Percentiles rank a stretch among this genome's conserved stretches.
These are phyloP conservation scores for Athetis lepigone DNA, from an alignment of 2,888 invertebrate species.

Conservation along the genomic window DNA sequence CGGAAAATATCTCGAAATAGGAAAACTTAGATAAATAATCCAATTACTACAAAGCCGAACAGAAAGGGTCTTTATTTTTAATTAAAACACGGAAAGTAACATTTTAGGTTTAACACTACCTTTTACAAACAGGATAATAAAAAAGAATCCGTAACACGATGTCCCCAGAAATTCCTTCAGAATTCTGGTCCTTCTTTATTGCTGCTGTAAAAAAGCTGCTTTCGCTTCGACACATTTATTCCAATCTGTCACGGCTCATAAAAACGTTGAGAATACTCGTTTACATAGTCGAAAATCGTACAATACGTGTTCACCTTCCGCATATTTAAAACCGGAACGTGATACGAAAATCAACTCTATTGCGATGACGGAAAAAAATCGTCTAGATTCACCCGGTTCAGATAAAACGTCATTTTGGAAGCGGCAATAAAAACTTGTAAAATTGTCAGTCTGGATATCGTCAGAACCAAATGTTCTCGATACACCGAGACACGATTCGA, in stretches of 20 bases:
- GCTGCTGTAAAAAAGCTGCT: slow-evolving; percentile 53
- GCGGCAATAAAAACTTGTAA: slow-evolving; percentile 76
- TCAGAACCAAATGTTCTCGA: slow-evolving; percentile 69
- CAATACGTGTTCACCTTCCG: slow-evolving; percentile 58
- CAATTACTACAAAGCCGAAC: background rate
- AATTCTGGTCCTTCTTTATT: slow-evolving; percentile 56
- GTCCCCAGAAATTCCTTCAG: slow-evolving; percentile 34
- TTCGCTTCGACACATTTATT: slow-evolving; percentile 71
- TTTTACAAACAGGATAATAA: slow-evolving; percentile 39
- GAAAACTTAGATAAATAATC: too few species aligned
- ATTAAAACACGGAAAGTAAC: slow-evolving; percentile 5
- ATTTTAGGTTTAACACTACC: slow-evolving; percentile 12
- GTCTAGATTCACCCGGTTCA: slow-evolving; percentile 46
- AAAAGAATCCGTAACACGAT: slow-evolving; percentile 28
- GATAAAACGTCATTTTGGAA: slow-evolving; percentile 65
- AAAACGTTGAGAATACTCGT: slow-evolving; percentile 71
- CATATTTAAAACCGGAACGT: slow-evolving; percentile 53
- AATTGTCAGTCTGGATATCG: slow-evolving; percentile 74
- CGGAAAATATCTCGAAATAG: slow-evolving; percentile 7
- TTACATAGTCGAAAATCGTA: slow-evolving; percentile 74
- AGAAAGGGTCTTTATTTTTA: background rate
- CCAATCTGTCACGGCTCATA: slow-evolving; percentile 75
- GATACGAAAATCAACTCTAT: slow-evolving; percentile 64
- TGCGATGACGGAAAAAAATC: slow-evolving; percentile 45
- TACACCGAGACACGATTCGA: slow-evolving; percentile 73